phyloP scores from a whole-genome alignment of 2,888 invertebrate genomes.

The Tipula helvola region DNA sequence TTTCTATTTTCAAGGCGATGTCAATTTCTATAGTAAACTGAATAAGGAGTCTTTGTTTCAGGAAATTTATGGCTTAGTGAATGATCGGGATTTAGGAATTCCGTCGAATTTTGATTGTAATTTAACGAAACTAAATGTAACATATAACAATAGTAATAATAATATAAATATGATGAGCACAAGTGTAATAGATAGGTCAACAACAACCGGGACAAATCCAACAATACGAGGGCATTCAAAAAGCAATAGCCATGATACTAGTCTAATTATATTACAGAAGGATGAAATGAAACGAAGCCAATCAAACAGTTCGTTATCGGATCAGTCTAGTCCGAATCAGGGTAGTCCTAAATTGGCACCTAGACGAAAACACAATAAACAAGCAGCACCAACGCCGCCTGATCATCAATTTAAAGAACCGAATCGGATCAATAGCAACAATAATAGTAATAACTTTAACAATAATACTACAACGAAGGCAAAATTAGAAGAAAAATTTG shows the following conservation, averaged over 20 bases:
- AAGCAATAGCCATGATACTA: conserved; percentile 48
- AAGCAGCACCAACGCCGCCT: conserved; percentile 57
- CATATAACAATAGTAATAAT: not conserved
- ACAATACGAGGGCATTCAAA: conserved; percentile 34
- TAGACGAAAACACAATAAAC: conserved; percentile 60
- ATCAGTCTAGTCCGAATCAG: conserved; percentile 54
- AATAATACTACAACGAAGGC: conserved; percentile 31
- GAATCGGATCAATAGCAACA: conserved; percentile 16
- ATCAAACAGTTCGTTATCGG: conserved; percentile 54
- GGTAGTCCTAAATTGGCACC: conserved; percentile 64
- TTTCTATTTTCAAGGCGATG: conserved; percentile 51
- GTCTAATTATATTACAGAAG: conserved; percentile 37
- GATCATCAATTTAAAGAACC: conserved; percentile 22
- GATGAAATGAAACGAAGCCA: conserved; percentile 41
- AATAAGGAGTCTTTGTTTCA: conserved; percentile 44
- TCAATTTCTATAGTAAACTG: conserved; percentile 56
- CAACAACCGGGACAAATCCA: conserved; percentile 18
- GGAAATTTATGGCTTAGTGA: conserved; percentile 24
- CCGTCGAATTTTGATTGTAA: conserved; percentile 23
- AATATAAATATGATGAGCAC: not conserved
- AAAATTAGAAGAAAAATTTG: conserved; percentile 17
- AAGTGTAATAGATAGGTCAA: conserved; percentile 13
- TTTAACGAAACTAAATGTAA: conserved; percentile 14
- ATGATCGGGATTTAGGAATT: conserved; percentile 15
- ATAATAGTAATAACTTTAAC: conserved; percentile 29